phyloP scores from a whole-genome alignment of 2,888 invertebrate genomes.

The Rhyacophila evoluta region DNA sequence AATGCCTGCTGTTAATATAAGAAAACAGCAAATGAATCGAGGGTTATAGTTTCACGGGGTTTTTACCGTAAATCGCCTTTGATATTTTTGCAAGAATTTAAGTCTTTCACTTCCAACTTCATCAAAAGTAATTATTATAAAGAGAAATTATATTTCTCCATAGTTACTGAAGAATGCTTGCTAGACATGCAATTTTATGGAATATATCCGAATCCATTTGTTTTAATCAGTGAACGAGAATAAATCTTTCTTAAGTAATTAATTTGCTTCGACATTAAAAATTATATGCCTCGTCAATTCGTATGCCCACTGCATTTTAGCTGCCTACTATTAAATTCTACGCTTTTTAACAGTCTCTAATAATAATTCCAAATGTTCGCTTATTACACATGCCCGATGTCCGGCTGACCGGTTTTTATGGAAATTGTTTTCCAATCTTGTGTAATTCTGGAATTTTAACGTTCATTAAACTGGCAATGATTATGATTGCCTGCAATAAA shows the following conservation, averaged over 20 bases:
- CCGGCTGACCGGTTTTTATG: constrained; percentile 25
- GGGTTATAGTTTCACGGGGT: no score
- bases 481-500: constrained; percentile 15
- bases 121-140: no score
- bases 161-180: no score
- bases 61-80: no score
- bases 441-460: constrained; percentile 31
- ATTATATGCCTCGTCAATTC: neutral
- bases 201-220: neutral
- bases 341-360: neutral
- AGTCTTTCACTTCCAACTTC: no score
- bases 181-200: neutral
- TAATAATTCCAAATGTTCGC: neutral
- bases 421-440: constrained; percentile 1
- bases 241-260: neutral
- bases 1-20: no score
- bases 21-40: no score
- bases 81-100: no score
- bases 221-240: neutral
- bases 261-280: neutral
- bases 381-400: neutral
- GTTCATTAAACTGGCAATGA: constrained; percentile 28
- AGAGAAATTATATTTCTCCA: no score
- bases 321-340: neutral
- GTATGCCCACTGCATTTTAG: neutral